A percentile compares a stretch with the other conserved stretches of the same genome.
Conservation (phyloP, 2,113 vertebrate species). For the Tympanuchus pallidicinctus region DNA sequence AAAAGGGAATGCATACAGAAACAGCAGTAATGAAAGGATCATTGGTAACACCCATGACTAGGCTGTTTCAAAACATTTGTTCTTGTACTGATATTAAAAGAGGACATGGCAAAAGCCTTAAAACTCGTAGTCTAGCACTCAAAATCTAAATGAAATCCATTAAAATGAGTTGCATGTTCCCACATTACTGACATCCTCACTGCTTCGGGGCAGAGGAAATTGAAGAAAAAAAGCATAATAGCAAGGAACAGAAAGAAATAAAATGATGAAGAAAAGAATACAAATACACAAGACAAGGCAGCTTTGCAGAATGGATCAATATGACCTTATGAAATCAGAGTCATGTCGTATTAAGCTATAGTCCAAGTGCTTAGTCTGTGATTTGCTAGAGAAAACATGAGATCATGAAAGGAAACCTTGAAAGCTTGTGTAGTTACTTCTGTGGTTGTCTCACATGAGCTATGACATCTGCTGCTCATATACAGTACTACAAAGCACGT, state of each 20-base stretch:
- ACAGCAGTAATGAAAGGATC: background rate
- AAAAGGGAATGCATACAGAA: background rate
- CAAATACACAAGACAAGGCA: background rate
- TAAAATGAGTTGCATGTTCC: background rate
- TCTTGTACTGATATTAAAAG: background rate
- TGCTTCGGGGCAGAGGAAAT: background rate
- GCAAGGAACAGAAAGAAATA: background rate
- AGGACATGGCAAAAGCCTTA: background rate
- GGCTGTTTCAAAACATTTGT: background rate
- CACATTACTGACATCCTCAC: background rate
- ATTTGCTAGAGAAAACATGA: background rate
- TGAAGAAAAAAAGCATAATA: background rate
- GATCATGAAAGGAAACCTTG: background rate
- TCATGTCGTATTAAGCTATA: background rate
- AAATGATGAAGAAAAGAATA: background rate
- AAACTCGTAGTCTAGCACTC: background rate
- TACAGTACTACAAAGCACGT: background rate
- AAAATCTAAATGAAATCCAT: background rate
- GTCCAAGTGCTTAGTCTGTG: rapidly evolving
- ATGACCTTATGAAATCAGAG: background rate
- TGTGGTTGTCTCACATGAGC: background rate
- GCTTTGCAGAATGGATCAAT: background rate
- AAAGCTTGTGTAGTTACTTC: background rate
- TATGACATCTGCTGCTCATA: background rate
- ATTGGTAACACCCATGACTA: background rate